phyloP scores from a whole-genome alignment of 2,113 vertebrate species.

The Labrus mixtus region DNA sequence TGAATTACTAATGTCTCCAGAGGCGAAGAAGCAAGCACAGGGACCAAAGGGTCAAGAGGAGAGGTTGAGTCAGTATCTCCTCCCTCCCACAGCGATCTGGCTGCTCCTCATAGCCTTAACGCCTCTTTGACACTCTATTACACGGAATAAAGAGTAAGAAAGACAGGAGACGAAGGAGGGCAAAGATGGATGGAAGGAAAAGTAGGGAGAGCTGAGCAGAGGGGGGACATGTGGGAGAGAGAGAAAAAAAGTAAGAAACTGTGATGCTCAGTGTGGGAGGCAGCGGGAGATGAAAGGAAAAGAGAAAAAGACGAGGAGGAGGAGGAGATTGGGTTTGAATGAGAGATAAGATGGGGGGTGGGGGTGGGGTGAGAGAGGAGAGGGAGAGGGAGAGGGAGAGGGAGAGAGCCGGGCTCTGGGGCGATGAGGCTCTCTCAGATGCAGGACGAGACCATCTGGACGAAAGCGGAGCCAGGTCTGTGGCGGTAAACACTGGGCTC shows the following conservation, averaged over 20 bases:
- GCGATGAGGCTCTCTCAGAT: conserved; percentile 71
- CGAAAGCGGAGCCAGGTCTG: conserved; percentile 71
- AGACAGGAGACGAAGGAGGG: conserved; percentile 24
- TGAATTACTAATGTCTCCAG: conserved; percentile 69
- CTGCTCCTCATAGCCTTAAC: conserved; percentile 34
- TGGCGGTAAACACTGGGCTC: conserved; percentile 78
- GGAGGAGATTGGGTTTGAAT: conserved; percentile 59
- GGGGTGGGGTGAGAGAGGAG: conserved; percentile 50
- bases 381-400: conserved; percentile 50
- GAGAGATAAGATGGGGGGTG: conserved; percentile 66
- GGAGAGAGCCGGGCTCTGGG: conserved; percentile 58
- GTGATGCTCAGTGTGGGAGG: conserved; percentile 61
- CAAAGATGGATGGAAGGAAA: conserved; percentile 15
- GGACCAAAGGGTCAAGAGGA: conserved; percentile 56
- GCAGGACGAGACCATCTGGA: conserved; percentile 81
- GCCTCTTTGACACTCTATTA: conserved; percentile 42
- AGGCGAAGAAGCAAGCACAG: conserved; percentile 32
- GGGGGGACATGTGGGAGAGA: conserved; percentile 16
- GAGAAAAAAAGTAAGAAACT: conserved; percentile 36
- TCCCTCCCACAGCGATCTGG: conserved; percentile 47
- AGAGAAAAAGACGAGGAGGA: conserved; percentile 25
- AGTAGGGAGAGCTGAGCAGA: not conserved
- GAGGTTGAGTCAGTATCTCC: conserved; percentile 23
- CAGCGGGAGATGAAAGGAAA: conserved; percentile 64
- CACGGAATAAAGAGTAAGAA: conserved; percentile 25